Evolutionary conservation across 2,888 invertebrate genomes (phyloP).

Genomic region (Agrochola macilenta): DNA sequence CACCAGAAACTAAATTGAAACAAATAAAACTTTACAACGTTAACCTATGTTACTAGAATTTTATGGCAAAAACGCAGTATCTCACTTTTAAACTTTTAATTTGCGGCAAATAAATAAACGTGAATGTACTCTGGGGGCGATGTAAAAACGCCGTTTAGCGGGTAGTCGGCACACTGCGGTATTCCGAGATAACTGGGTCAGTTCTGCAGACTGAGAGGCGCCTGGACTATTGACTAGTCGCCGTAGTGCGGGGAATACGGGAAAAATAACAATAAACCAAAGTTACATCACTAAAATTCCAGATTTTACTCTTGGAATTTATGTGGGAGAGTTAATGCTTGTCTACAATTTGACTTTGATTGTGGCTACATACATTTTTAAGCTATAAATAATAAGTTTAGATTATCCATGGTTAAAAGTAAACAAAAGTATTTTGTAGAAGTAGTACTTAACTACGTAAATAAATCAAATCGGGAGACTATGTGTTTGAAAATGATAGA

Average conservation of each 20-base stretch:
- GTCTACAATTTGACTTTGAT: background rate
- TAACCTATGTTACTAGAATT: slow-evolving; percentile 20
- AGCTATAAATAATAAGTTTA: background rate
- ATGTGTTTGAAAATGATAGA: slow-evolving; percentile 8
- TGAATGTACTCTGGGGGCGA: slow-evolving; percentile 52
- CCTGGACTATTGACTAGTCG: slow-evolving; percentile 73
- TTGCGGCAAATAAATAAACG: slow-evolving; percentile 66
- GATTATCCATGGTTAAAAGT: background rate
- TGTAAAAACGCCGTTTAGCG: slow-evolving; percentile 62
- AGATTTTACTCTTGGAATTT: slow-evolving; percentile 1
- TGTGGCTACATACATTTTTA: background rate
- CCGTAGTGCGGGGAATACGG: slow-evolving; percentile 54
- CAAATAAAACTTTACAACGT: slow-evolving; percentile 53
- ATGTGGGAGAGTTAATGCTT: background rate
- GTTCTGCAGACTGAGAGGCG: slow-evolving; percentile 77
- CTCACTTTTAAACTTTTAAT: slow-evolving; percentile 68
- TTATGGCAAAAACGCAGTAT: slow-evolving; percentile 57
- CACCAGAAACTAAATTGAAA: slow-evolving; percentile 42
- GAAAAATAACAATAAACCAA: slow-evolving; percentile 51
- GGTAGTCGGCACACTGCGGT: slow-evolving; percentile 72
- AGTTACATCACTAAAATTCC: slow-evolving; percentile 29
- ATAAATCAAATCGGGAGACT: background rate
- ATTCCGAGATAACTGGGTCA: slow-evolving; percentile 81
- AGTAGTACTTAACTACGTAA: too few relatives aligned
- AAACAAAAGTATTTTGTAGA: background rate